Percentiles rank a stretch among this genome's conserved stretches.
Evolutionary conservation across 2,797 vertebrate genomes (phyloP).

Genomic region (Eulemur mongoz): DNA sequence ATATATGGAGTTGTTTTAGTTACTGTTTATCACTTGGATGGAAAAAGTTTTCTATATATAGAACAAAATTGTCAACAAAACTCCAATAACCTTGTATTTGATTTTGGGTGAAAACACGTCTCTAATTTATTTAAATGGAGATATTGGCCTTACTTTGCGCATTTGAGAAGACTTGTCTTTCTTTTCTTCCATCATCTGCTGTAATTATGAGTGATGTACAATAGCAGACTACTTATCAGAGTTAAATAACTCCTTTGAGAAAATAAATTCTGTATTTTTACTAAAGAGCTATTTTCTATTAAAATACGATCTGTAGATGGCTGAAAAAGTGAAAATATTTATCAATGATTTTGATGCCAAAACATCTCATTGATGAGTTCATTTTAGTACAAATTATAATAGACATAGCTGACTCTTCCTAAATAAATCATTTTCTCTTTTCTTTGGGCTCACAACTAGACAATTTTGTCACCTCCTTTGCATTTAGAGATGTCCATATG

Average conservation of each 20-base stretch:
- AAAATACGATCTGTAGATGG: neutral
- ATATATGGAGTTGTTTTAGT: neutral
- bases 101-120: neutral
- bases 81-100: neutral
- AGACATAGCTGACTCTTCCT: neutral
- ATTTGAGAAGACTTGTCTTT: neutral
- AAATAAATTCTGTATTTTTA: neutral
- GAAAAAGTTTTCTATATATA: neutral
- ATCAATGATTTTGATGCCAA: neutral
- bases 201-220: neutral
- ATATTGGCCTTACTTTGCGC: neutral
- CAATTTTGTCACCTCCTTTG: neutral
- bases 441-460: neutral
- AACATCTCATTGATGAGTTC: neutral
- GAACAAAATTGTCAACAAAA: neutral
- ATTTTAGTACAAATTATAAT: neutral
- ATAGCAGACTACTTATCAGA: neutral
- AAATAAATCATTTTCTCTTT: neutral
- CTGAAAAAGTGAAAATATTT: neutral
- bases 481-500: neutral
- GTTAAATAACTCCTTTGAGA: neutral
- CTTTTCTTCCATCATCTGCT: neutral
- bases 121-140: neutral
- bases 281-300: neutral
- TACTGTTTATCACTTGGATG: neutral